Evolutionary conservation across 2,113 vertebrate genomes (phyloP), one percentile per base, ranked within the genome.

Genomic region (Condylura cristata): DNA sequence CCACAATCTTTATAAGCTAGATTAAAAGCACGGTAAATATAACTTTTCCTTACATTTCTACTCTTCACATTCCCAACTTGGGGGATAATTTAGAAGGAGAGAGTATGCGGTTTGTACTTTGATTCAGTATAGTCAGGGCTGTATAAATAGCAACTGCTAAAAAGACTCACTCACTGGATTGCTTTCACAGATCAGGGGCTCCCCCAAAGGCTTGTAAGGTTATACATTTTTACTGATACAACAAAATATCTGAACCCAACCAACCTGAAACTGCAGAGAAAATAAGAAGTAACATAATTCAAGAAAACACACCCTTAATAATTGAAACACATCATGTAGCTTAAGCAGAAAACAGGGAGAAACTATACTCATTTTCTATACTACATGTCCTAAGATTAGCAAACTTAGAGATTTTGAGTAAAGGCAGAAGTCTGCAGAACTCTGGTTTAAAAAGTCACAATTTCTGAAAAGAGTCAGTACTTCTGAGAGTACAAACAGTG

Each of bases 311-410:
- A 95, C 13, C 26, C 56, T 75, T 2, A 51, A 22, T 44, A 41
- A 72, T 51, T 70, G 39, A 48, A 81, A 79, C 0, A 16, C 37
- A 28, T 51, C 51, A n/a, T 34, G 8, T n/a, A 13, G 41, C 78
- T 58, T 51, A 92, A 56, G 63, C 22, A 96, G 56, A 78, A 87
- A 75, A 3, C 68, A 95, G 90, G 34, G 14, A 68, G 26, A 66
- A 10, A 74, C 18, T 13, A 0, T 60, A 80, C 16, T 93, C 3
- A 79, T 88, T 84, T 83, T 79, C 70, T 41, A 83, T 53, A 56
- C 1, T 51, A 82, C 4, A n/a, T 63, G 5, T 2, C 39, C n/a
- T 84, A 91, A 84, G 39, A 26, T 74, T 34, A 88, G 20, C 22
- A 83, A 74, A 44, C 6, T 65, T 74, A 87, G 8, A 79, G 34